These are phyloP conservation scores for Brachionus paranguensis DNA, from an alignment of 1,140 invertebrate species.

Conservation along the genomic window DNA sequence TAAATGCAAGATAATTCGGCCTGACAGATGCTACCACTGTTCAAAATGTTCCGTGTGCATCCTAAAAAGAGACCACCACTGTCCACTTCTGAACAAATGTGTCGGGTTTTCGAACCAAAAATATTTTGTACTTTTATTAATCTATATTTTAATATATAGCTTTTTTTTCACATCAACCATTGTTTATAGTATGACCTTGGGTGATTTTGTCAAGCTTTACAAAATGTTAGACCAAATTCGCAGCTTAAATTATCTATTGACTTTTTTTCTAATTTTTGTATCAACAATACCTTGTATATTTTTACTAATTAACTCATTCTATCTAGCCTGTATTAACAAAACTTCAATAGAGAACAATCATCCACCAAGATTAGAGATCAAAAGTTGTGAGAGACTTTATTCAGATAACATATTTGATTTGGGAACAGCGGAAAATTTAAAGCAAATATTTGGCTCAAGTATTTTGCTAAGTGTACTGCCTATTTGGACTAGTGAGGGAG, in stretches of 20 bases:
- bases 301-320: neutral
- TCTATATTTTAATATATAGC: neutral
- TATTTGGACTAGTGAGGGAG: neutral
- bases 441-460: neutral
- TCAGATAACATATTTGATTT: neutral
- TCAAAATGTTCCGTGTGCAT: slow-evolving; percentile 9
- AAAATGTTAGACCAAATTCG: neutral
- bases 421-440: neutral
- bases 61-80: neutral
- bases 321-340: neutral
- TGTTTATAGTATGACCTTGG: neutral
- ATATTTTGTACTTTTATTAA: neutral
- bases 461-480: neutral
- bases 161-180: neutral
- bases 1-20: neutral
- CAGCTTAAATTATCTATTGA: neutral
- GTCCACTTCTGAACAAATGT: slow-evolving; percentile 2
- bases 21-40: neutral
- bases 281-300: neutral
- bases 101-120: neutral
- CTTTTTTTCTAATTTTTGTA: neutral
- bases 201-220: neutral
- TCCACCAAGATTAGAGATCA: neutral
- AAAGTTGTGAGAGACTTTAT: neutral
- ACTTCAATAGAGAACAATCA: neutral